Base-by-base conservation (phyloP, 1,140 invertebrate genomes). In the Sipha flava region DNA sequence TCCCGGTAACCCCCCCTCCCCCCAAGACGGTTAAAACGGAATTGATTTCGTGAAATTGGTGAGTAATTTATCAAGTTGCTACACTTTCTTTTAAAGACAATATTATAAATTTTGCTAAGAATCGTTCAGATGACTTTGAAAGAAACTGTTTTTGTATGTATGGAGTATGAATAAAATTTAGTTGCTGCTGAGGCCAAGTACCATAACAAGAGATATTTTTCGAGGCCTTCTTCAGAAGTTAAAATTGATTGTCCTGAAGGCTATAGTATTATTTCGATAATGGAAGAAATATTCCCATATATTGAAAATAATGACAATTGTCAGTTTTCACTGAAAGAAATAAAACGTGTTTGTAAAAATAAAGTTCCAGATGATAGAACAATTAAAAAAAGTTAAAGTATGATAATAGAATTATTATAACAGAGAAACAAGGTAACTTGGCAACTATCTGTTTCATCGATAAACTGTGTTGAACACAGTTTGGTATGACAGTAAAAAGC, bases 271-370 rank as follows among this genome's bases (percentile, higher is more conserved):
- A 66, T 2, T 66, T 66, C 40, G 18, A 34, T 10, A 12, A 66
- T 66, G 64, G 34, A 43, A 66, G 64, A 66, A 66, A 43, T 66
- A 66, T 66, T 66, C 3, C 0, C 10, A 23, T 64, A 64, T 10
- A 66, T 66, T 40, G 34, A 66, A 66, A 66, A 43, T 66, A 66
- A 43, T 66, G 64, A 66, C n/a, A 34, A 43, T 43, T 66, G 64
- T 43, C 64, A 66, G 4, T 66, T 66, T 66, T 40, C 64, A 43
- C 34, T 43, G 21, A 4, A 43, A 43, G 64, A 66, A 23, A 40
- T 66, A 40, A 66, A 66, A 66, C 16, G 10, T 43, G 23, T 43
- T 66, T 66, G 64, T n/a, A 66, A 66, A 66, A 66, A 37, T 66
- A 43, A 23, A 12, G n/a, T 40, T 43, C 34, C 21, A 23, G 64